phyloP scores from a whole-genome alignment of 2,888 invertebrate species.

The Lycophotia porphyrea region DNA sequence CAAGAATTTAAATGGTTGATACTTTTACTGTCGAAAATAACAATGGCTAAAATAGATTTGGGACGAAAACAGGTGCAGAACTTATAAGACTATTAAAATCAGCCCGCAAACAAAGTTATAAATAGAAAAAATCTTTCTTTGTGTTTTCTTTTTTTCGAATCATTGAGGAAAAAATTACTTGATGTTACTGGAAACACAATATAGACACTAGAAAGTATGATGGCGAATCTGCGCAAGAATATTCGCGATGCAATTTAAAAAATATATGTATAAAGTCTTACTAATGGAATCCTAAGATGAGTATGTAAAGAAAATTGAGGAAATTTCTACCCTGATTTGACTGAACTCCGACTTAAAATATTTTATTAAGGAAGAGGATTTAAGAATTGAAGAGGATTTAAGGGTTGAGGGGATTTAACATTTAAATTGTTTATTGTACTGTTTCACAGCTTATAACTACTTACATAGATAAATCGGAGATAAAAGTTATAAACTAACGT shows the following conservation, averaged over 20 bases:
- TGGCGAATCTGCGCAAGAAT: background rate
- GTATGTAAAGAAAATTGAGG: background rate
- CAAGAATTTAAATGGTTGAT: slow-evolving; percentile 11
- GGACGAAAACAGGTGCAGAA: background rate
- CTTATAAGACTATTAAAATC: background rate
- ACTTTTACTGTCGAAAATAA: slow-evolving; percentile 12
- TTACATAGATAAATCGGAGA: background rate
- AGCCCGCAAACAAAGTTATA: background rate
- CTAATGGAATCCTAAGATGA: background rate
- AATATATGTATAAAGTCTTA: background rate
- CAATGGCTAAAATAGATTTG: background rate
- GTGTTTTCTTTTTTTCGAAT: background rate
- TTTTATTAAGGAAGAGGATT: background rate
- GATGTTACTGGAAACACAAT: background rate
- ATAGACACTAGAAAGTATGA: background rate
- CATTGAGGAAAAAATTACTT: background rate
- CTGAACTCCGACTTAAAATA: background rate
- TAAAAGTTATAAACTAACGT: background rate
- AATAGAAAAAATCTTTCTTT: background rate
- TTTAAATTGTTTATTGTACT: background rate
- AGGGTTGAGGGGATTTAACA: background rate
- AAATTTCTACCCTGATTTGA: background rate
- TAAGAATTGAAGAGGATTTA: background rate
- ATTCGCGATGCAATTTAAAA: background rate
- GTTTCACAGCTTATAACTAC: background rate